phyloP scores from a whole-genome alignment of 2,113 vertebrate genomes.

The Mesembrinibis cayennensis region DNA sequence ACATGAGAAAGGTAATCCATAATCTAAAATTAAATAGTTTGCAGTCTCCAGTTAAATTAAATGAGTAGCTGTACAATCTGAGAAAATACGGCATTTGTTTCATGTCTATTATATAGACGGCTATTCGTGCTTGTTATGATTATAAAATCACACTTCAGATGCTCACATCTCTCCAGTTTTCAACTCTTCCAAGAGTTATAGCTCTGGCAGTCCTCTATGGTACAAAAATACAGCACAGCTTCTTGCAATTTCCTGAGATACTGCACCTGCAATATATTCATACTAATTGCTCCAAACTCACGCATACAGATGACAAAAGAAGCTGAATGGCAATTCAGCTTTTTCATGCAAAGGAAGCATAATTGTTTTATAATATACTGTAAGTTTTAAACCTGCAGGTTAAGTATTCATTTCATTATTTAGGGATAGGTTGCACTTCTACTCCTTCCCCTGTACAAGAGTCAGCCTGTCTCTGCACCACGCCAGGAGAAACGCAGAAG shows the following conservation, averaged over 20 bases:
- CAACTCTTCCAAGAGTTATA: neutral
- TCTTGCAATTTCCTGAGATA: conserved; percentile 45
- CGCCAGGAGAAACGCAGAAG: rapidly evolving
- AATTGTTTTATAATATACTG: conserved; percentile 35
- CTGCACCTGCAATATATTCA: conserved; percentile 49
- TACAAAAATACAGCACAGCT: neutral
- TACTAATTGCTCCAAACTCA: conserved; percentile 29
- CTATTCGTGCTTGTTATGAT: neutral
- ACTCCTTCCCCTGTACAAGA: neutral
- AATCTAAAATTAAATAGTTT: conserved; percentile 17
- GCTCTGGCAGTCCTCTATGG: neutral
- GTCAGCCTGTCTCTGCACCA: neutral
- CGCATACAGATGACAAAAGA: conserved; percentile 6
- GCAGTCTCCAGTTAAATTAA: conserved; percentile 16
- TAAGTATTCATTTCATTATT: conserved; percentile 41
- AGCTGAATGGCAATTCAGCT: neutral
- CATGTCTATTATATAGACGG: neutral
- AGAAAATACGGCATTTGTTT: neutral
- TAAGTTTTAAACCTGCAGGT: conserved; percentile 18
- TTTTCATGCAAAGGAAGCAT: conserved; percentile 15
- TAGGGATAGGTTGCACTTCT: neutral
- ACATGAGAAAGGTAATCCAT: neutral
- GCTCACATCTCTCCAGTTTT: neutral
- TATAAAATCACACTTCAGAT: conserved; percentile 21
- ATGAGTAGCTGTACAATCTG: neutral